Base-by-base conservation (phyloP, 2,113 vertebrate species). In the Herpetotheres cachinnans region DNA sequence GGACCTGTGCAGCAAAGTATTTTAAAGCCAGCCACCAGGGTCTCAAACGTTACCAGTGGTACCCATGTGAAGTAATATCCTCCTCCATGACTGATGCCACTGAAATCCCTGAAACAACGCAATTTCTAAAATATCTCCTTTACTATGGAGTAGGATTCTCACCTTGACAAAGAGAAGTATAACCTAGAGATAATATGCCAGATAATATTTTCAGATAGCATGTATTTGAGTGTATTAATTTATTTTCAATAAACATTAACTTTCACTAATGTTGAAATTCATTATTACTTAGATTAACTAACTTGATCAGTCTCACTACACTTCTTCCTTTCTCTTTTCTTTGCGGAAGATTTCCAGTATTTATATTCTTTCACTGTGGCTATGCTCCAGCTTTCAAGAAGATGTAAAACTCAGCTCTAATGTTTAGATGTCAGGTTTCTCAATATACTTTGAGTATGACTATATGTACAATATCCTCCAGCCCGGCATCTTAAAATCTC, bases 51-150 rank as follows among this genome's bases (percentile, higher is more conserved):
- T 90, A 85, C 16, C 27, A 52, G 32, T 40, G 6, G 1, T 38
- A n/a, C 7, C 38, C 42, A 36, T 11, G 10, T 11, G 44, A 55
- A 85, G 50, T 38, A 72, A 62, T 44, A 70, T 5, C 32, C 7
- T 58, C 7, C 27, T 83, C 42, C 26, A 25, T 22, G 58, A 85
- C 34, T 0, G 0, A 56, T 55, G 10, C 8, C n/a, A 80, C 11
- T 6, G 5, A 92, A 90, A 74, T 70, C 11, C 11, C 16, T 27
- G 10, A 80, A 65, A 44, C 0, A 7, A 55, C 50, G 6, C 6
- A 2, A 54, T 61, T 82, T 69, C 29, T 66, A 17, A 20, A 21
- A 10, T 4, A 29, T 7, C 12, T 61, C n/a, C n/a, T 90, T 72
- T 49, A 34, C 18, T 65, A 10, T 40, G 14, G 44, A 82, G 29